Evolutionary conservation across 1,140 invertebrate genomes (phyloP).

Genomic region (Formica exsecta): DNA sequence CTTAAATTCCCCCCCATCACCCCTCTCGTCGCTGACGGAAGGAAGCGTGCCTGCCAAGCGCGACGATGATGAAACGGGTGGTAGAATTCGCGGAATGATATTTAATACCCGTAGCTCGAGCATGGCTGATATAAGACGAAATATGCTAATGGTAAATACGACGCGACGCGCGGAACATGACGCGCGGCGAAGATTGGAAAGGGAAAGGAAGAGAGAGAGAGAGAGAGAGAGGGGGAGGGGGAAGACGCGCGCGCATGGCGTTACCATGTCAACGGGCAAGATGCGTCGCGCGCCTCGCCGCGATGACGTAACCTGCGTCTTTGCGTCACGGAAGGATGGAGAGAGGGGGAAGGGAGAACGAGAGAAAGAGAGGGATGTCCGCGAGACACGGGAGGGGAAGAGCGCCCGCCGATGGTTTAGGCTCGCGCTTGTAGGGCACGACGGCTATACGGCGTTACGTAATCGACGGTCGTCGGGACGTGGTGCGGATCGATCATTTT

Average conservation of each 20-base stretch:
- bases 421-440: conserved; percentile 68
- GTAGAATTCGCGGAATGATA: conserved; percentile 53
- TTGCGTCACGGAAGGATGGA: conserved; percentile 74
- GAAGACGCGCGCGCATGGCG: conserved; percentile 57
- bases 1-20: not conserved
- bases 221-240: conserved; percentile 1
- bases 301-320: conserved; percentile 79
- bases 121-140: conserved; percentile 67
- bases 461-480: conserved; percentile 54
- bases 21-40: not conserved
- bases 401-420: conserved; percentile 47
- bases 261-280: conserved; percentile 76
- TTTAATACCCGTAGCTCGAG: conserved; percentile 63
- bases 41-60: not conserved
- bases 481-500: conserved; percentile 67
- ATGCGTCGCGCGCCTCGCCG: conserved; percentile 65
- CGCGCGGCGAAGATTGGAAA: not conserved
- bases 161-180: conserved; percentile 33
- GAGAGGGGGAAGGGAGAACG: conserved; percentile 32
- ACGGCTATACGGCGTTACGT: conserved; percentile 66
- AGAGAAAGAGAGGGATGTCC: conserved; percentile 4
- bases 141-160: conserved; percentile 72
- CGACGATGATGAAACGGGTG: not conserved
- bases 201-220: conserved; percentile 12
- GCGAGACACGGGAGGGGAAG: not conserved